Percentiles rank a stretch among this genome's conserved stretches.
These are phyloP conservation scores for Metopia argyrocephala DNA, from an alignment of 2,888 invertebrate genomes.

Conservation along the genomic window DNA sequence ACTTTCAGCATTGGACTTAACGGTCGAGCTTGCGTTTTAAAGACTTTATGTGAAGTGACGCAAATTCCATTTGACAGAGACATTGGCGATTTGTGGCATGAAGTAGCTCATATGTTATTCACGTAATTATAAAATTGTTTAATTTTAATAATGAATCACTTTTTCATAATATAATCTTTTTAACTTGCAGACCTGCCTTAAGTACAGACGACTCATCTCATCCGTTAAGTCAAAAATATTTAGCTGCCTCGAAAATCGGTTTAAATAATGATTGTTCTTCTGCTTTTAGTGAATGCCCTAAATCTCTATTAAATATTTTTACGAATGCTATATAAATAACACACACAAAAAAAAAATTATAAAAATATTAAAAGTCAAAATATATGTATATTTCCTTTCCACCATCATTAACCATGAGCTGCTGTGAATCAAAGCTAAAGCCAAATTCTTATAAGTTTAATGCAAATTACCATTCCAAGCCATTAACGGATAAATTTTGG, in stretches of 20 bases:
- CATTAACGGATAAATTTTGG: conserved; percentile 59
- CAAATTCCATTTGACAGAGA: conserved; percentile 25
- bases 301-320: conserved; percentile 31
- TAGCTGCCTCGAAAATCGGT: conserved; percentile 26
- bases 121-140: conserved; percentile 27
- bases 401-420: conserved; percentile 15
- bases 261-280: background rate
- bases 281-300: conserved; percentile 23
- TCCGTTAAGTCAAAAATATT: conserved; percentile 21
- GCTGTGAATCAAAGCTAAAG: background rate
- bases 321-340: background rate
- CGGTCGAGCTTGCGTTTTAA: conserved; percentile 22
- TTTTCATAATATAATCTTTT: background rate
- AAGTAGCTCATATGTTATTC: conserved; percentile 42
- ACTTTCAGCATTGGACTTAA: conserved; percentile 29
- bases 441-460: conserved; percentile 25
- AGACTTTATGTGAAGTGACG: conserved; percentile 40
- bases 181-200: conserved; percentile 25
- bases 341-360: background rate
- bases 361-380: background rate
- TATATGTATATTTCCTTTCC: background rate
- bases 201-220: conserved; percentile 21
- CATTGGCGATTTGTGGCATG: conserved; percentile 42
- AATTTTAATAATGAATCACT: background rate
- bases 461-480: conserved; percentile 27